phyloP scores from a whole-genome alignment of 2,113 vertebrate genomes.

The Ahaetulla prasina region DNA sequence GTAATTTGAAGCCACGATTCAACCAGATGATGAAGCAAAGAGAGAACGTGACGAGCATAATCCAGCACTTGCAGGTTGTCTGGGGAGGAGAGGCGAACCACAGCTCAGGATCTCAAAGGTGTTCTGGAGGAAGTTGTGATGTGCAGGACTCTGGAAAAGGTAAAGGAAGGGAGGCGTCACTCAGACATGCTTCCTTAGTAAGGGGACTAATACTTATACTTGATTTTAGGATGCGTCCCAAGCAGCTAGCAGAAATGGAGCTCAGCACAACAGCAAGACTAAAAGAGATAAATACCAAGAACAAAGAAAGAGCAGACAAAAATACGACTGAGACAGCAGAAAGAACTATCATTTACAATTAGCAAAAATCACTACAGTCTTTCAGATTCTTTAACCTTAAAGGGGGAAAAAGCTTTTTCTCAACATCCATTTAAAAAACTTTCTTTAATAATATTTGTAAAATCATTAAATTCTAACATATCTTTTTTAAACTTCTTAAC shows the following conservation, averaged over 20 bases:
- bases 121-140: neutral
- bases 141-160: conserved; percentile 32
- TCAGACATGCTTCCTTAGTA: neutral
- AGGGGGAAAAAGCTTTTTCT: neutral
- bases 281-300: neutral
- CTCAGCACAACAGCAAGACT: neutral
- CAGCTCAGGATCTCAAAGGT: neutral
- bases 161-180: conserved; percentile 1
- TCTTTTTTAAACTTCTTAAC: neutral
- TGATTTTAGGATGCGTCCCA: neutral
- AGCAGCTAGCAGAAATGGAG: neutral
- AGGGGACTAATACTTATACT: neutral
- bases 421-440: neutral
- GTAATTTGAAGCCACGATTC: conserved; percentile 84
- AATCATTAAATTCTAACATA: neutral
- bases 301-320: neutral
- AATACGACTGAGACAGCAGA: neutral
- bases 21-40: conserved; percentile 86
- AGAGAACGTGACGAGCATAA: conserved; percentile 84
- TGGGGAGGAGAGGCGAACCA: conserved; percentile 30
- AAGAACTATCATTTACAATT: neutral
- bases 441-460: neutral
- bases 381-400: neutral
- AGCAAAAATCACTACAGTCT: neutral
- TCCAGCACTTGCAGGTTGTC: conserved; percentile 56